Evolutionary conservation across 2,113 vertebrate genomes (phyloP).

Genomic region (Sciurus niger): DNA sequence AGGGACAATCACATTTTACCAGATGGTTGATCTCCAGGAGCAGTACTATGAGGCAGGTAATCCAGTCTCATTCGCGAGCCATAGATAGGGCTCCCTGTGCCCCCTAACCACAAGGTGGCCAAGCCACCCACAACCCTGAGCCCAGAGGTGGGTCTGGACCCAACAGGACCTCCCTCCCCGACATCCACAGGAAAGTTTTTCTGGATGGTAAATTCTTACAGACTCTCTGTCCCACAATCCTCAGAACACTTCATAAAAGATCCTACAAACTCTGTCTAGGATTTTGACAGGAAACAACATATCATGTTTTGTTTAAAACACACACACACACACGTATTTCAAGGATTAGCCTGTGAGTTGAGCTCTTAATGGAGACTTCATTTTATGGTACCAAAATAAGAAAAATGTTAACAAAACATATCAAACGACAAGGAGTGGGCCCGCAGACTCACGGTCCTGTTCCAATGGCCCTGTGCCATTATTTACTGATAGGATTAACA

Average conservation of each 20-base stretch:
- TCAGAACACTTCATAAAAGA: background rate
- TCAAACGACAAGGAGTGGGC: background rate
- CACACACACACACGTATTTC: background rate
- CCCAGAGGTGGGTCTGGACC: background rate
- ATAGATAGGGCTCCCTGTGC: no score
- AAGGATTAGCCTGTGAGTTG: slow-evolving; percentile 19
- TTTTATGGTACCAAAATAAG: background rate
- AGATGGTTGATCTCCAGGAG: no score
- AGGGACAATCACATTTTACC: background rate
- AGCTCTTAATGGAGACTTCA: background rate
- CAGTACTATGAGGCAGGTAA: background rate
- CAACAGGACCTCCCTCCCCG: background rate
- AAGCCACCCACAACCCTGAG: background rate
- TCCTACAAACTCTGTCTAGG: background rate
- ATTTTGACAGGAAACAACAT: background rate
- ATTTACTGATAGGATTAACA: slow-evolving; percentile 71
- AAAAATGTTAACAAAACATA: slow-evolving; percentile 15
- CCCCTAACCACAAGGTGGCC: background rate
- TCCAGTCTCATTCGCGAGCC: background rate
- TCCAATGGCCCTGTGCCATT: slow-evolving; percentile 38
- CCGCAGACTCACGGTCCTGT: background rate
- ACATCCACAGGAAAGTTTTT: background rate
- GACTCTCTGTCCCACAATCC: background rate
- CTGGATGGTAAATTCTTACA: background rate
- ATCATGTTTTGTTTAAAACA: background rate